Conservation (phyloP, 2,797 vertebrate species). For the Numenius phaeopus region DNA sequence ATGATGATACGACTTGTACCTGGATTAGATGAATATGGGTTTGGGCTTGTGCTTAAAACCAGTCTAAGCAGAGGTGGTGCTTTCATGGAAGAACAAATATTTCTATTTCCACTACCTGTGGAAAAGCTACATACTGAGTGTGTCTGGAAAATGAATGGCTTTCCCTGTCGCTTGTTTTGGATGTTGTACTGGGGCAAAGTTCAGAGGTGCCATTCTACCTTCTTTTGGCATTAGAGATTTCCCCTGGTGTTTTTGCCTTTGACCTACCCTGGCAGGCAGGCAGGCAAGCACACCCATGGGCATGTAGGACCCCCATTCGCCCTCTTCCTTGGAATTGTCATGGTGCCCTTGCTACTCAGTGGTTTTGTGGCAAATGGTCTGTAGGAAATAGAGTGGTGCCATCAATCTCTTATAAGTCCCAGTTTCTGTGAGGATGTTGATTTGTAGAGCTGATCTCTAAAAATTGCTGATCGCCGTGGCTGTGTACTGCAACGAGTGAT, state of each 20-base stretch:
- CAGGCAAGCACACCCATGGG: neutral
- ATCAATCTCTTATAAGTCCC: neutral
- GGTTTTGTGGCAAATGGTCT: neutral
- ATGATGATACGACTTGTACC: neutral
- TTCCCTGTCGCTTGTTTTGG: neutral
- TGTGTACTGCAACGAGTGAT: rapidly evolving
- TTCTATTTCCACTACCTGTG: neutral
- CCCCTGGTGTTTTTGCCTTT: neutral
- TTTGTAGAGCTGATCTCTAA: neutral
- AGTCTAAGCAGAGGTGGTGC: neutral
- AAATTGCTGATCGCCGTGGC: neutral
- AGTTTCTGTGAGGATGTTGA: neutral
- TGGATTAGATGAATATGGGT: neutral
- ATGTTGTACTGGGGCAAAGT: neutral
- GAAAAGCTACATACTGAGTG: neutral
- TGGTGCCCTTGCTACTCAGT: neutral
- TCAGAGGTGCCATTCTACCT: neutral
- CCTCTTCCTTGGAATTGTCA: neutral
- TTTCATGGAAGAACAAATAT: neutral
- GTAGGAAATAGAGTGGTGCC: neutral
- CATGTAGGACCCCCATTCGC: rapidly evolving
- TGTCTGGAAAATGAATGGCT: neutral
- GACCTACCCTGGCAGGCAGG: neutral
- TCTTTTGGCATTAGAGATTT: neutral
- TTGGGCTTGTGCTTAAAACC: neutral